Base-by-base conservation (phyloP, 1,140 invertebrate genomes). In the Hormaphis cornu region DNA sequence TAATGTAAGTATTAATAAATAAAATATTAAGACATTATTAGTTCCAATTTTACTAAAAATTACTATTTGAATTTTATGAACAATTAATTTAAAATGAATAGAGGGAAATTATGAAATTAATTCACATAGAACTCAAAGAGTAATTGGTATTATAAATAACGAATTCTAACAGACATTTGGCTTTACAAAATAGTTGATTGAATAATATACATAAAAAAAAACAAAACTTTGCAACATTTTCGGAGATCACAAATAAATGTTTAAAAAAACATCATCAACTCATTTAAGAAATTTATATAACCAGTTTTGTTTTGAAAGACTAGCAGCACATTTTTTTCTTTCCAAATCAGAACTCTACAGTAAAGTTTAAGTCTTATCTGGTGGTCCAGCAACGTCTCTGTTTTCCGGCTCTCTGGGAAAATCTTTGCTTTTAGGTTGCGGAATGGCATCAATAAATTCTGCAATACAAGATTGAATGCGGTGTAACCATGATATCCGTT, bases 101-200 rank as follows among this genome's bases (percentile, higher is more conserved):
- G n/a, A 50, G 28, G 61, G 44, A 35, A 50, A 48, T 35, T 2
- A 14, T 22, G 28, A 30, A 50, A 63, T 30, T 50, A 24, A 35
- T 66, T 28, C 61, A 66, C 61, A 66, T 66, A 66, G 50, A 66
- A 50, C n/a, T 66, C 28, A 24, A 20, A 66, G 61, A 16, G 26
- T 10, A 35, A 44, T 46, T 63, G 59, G 48, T 48, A n/a, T n/a
- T n/a, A 63, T 48, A 61, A 66, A 66, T 66, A 66, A 66, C 61
- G n/a, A 66, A 48, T 66, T 16, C 61, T 44, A 66, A 66, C 61
- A 66, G 28, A 26, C 14, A 50, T 66, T n/a, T 66, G 61, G 61
- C 61, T 66, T 63, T 66, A 66, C 61, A 66, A 66, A 66, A 66
- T 66, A 66, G 61, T 66, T 44, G 61, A 66, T 33, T 66, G 61